Percentiles rank a stretch among this genome's conserved stretches.
Evolutionary conservation across 2,888 invertebrate genomes (phyloP).

Genomic region (Oeneis ivallda): DNA sequence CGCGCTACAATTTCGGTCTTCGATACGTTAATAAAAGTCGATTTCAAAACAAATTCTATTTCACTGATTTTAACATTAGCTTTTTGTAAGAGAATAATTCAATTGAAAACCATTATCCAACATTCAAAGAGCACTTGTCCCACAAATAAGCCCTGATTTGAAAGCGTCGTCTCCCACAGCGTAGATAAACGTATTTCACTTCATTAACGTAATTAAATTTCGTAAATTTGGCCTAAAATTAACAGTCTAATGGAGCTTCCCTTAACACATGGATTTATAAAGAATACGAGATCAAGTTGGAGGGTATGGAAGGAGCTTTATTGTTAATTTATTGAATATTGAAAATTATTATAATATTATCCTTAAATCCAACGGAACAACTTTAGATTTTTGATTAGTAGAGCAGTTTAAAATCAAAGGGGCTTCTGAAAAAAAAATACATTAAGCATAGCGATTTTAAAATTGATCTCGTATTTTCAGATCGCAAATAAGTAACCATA

Average conservation of each 20-base stretch:
- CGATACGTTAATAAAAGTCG: not conserved
- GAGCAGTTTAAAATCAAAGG: too few species aligned
- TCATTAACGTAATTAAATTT: constrained; percentile 75
- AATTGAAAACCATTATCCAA: constrained; percentile 4
- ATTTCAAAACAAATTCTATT: not conserved
- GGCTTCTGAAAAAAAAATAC: too few species aligned
- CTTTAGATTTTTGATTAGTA: not conserved
- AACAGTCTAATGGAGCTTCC: constrained; percentile 62
- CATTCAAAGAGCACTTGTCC: constrained; percentile 42
- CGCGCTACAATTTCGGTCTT: too few species aligned
- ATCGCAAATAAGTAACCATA: too few species aligned
- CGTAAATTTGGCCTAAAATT: constrained; percentile 65
- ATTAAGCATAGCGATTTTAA: too few species aligned
- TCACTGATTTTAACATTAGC: not conserved
- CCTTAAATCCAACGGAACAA: not conserved
- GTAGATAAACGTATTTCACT: constrained; percentile 63
- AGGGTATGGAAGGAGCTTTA: constrained; percentile 43
- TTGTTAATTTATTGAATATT: constrained; percentile 8
- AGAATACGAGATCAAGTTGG: constrained; percentile 53
- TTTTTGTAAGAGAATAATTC: not conserved
- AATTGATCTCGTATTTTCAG: too few species aligned
- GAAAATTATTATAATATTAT: not conserved
- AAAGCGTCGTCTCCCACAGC: constrained; percentile 46
- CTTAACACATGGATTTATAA: constrained; percentile 63
- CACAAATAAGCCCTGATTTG: constrained; percentile 47